Conservation (phyloP, 2,113 vertebrate species). For the Neotragus moschatus region DNA sequence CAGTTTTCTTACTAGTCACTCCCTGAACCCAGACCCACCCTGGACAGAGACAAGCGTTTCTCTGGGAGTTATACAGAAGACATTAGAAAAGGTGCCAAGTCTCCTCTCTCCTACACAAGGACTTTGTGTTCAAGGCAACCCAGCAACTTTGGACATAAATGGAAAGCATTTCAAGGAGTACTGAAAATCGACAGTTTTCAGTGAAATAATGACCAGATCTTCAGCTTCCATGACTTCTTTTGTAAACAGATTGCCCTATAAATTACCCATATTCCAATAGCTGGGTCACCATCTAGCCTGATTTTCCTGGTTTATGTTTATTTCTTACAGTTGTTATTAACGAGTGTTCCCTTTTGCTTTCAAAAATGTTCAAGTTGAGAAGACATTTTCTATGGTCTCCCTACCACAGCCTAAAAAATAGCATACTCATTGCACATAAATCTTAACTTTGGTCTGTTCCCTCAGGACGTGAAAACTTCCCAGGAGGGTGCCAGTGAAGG, state of each 20-base stretch:
- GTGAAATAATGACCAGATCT: background rate
- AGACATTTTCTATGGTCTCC: background rate
- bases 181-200: background rate
- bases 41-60: fast-evolving
- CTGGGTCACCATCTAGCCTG: background rate
- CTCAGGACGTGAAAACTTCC: too few species aligned
- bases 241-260: background rate
- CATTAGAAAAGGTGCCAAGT: background rate
- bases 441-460: too few species aligned
- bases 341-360: background rate
- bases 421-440: too few species aligned
- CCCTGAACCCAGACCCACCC: background rate
- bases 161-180: background rate
- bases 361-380: background rate
- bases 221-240: background rate
- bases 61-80: background rate
- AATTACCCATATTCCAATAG: background rate
- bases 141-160: background rate
- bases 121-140: background rate
- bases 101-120: background rate
- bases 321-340: background rate
- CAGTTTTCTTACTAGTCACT: background rate
- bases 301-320: background rate
- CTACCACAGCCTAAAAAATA: too few species aligned
- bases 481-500: too few species aligned